A percentile compares a stretch with the other conserved stretches of the same genome.
Evolutionary conservation across 2,797 vertebrate species (phyloP).

Genomic region (Coreius guichenoti): DNA sequence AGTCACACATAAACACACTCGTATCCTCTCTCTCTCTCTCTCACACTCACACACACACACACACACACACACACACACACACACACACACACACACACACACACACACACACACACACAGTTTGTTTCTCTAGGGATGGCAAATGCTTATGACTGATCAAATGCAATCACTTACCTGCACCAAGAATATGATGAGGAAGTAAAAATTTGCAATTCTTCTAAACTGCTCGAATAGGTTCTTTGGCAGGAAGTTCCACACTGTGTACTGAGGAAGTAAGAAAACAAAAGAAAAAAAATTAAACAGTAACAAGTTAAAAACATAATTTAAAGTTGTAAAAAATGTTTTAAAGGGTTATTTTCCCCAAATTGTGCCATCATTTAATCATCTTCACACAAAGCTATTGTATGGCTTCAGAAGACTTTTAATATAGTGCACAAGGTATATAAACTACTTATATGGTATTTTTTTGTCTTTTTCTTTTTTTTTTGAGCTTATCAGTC

Average conservation of each 20-base stretch:
- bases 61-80: background rate
- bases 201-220: constrained; percentile 99
- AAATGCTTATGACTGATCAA: background rate
- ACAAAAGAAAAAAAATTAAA: constrained; percentile 8
- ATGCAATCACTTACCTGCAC: constrained; percentile 89
- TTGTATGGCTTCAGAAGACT: background rate
- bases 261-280: constrained; percentile 83
- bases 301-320: background rate
- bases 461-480: background rate
- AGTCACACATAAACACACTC: constrained; percentile 20
- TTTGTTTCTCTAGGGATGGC: background rate
- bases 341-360: background rate
- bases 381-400: background rate
- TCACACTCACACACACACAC: constrained; percentile 11
- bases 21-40: too few relatives aligned
- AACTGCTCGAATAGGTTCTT: constrained; percentile 99
- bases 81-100: constrained; percentile 10
- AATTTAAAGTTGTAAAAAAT: background rate
- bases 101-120: background rate
- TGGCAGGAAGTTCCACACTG: constrained; percentile 98
- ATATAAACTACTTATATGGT: background rate
- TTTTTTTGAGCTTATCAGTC: background rate
- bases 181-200: constrained; percentile 99
- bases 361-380: background rate
- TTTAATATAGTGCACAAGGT: background rate